Conservation (phyloP, 2,888 invertebrate species). For the Phytoseiulus persimilis region DNA sequence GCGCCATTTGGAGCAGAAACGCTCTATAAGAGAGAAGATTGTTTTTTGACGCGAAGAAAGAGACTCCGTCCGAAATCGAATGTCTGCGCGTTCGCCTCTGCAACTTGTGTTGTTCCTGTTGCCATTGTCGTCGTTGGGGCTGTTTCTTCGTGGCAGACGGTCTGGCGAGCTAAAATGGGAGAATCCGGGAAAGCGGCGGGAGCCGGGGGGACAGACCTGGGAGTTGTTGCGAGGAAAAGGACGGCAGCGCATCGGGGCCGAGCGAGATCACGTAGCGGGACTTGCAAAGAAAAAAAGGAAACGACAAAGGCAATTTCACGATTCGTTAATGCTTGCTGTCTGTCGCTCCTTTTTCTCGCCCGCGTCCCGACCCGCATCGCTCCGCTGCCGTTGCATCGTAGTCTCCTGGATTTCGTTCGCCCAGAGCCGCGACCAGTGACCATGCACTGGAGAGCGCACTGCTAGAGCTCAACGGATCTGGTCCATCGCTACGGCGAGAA, state of each 20-base stretch:
- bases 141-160: background rate
- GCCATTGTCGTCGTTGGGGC: background rate
- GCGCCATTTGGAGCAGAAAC: background rate
- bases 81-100: background rate
- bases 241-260: background rate
- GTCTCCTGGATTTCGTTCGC: background rate
- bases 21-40: background rate
- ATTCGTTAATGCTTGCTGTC: constrained; percentile 33
- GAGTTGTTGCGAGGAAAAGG: background rate
- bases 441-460: background rate
- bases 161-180: background rate
- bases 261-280: background rate
- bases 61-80: background rate
- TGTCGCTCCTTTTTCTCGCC: background rate
- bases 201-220: background rate
- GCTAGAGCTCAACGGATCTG: too few species aligned
- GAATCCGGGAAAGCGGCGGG: too few species aligned
- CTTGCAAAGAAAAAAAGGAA: constrained; percentile 10
- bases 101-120: background rate
- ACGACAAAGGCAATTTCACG: constrained; percentile 36
- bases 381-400: background rate
- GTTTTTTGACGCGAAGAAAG: background rate
- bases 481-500: too few species aligned
- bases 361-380: background rate
- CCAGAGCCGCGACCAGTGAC: background rate